Evolutionary conservation across 2,113 vertebrate species (phyloP), one percentile per base, ranked within the genome.

Genomic region (Dicrurus megarhynchus): DNA sequence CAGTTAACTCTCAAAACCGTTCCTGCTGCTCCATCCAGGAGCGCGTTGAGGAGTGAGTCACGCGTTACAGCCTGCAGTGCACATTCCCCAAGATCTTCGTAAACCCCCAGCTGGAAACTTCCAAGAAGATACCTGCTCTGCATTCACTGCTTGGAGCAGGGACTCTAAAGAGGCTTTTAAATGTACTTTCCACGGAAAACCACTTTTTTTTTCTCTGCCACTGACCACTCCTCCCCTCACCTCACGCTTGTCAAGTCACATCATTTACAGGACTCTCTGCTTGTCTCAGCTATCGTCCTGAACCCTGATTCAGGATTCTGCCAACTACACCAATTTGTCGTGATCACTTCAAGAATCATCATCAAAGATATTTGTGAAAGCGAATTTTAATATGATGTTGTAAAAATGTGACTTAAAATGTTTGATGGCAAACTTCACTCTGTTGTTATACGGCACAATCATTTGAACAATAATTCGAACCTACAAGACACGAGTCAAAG

Each of bases 51-150:
- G 17, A 89, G 26, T 22, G 59, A 91, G 46, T 88, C 85, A 80
- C 6, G 3, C 0, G 0, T 68, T 55, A 49, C 44, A 68, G 24
- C 0, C 1, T 13, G 42, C 42, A 47, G 42, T 1, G 41, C 18
- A 3, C 49, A 13, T 85, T 85, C 78, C 78, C 60, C 5, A 10
- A 42, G 35, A 21, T 46, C 69, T 84, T 57, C 14, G 1, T 8
- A 69, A 91, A 82, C 37, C 57, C 63, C 39, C 74, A 61, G 67
- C 75, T 80, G 75, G 75, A 82, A 90, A 84, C 60, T 60, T 74
- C 64, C 26, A 49, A 63, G 64, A 33, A 14, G 53, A 71, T 75
- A 93, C 56, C 95, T 92, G 79, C 60, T 86, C 32, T 84, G 73
- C 9, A 0, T 47, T 86, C n/a, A 12, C 41, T 57, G 37, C 41